A percentile compares a stretch with the other conserved stretches of the same genome.
Conservation (phyloP, 2,797 vertebrate species). For the Eulemur rubriventer region DNA sequence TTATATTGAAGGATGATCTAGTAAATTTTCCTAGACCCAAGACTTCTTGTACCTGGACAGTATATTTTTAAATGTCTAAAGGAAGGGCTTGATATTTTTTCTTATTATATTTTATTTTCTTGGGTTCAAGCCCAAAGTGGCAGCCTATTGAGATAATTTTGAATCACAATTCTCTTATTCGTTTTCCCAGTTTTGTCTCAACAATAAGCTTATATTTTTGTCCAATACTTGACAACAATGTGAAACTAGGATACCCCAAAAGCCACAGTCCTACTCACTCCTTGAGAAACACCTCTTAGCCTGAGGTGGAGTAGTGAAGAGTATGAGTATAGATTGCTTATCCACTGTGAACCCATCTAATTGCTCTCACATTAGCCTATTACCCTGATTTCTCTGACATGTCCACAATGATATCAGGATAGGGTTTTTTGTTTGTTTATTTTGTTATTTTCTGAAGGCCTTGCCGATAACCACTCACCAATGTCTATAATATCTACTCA, state of each 20-base stretch:
- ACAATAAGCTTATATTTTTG: not conserved
- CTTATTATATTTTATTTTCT: conserved; percentile 37
- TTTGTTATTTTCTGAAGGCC: not conserved
- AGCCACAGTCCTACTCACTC: not conserved
- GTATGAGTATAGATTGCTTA: not conserved
- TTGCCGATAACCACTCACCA: conserved; percentile 1
- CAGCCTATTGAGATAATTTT: conserved; percentile 27
- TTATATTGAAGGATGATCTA: conserved; percentile 10
- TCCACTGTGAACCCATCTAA: not conserved
- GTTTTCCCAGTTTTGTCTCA: not conserved
- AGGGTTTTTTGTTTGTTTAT: not conserved
- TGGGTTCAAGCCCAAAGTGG: conserved; percentile 8
- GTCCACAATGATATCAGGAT: not conserved
- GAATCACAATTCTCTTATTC: not conserved
- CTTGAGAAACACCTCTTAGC: not conserved
- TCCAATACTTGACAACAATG: conserved; percentile 1
- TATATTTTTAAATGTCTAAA: conserved; percentile 33
- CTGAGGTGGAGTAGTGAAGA: not conserved
- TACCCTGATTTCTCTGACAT: not conserved
- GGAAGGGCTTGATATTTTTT: not conserved
- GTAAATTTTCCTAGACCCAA: not conserved
- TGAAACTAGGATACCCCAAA: not conserved
- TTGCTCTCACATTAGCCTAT: not conserved
- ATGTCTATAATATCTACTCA: not conserved
- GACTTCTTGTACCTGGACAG: not conserved